phyloP scores from a whole-genome alignment of 1,140 invertebrate genomes.

The Trypoxylus dichotomus region DNA sequence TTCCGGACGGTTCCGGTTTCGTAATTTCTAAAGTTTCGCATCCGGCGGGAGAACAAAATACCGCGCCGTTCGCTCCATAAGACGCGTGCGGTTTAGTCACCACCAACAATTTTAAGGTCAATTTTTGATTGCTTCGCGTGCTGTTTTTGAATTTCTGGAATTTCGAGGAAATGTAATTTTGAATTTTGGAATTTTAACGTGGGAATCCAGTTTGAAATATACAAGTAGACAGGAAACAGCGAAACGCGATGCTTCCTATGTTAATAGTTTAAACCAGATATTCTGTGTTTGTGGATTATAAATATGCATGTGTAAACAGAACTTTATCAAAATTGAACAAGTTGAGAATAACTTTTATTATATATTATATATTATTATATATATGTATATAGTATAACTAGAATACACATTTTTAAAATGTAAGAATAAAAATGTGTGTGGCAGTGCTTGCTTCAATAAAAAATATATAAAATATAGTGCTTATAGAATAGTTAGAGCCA shows the following conservation, averaged over 20 bases:
- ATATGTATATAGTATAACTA: background rate
- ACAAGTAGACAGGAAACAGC: too few relatives aligned
- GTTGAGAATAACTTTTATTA: background rate
- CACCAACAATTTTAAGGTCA: background rate
- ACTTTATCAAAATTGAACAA: background rate
- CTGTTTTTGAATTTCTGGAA: background rate
- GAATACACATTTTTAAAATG: background rate
- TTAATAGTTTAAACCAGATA: background rate
- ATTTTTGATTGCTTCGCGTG: background rate
- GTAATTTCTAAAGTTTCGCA: slow-evolving; percentile 20
- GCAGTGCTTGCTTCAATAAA: background rate
- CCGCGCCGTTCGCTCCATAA: background rate
- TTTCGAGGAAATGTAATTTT: background rate
- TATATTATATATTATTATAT: too few relatives aligned
- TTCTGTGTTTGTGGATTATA: background rate
- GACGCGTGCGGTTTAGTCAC: background rate
- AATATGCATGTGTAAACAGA: background rate
- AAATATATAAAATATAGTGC: background rate
- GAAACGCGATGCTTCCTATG: too few relatives aligned
- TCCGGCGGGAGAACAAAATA: background rate
- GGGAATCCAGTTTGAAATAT: background rate
- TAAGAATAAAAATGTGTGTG: background rate
- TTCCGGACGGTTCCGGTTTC: slow-evolving; percentile 15
- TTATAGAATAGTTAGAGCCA: background rate
- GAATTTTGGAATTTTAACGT: background rate